Percentiles rank a stretch among this genome's conserved stretches.
Conservation (phyloP, 2,113 vertebrate species). For the Cephalophus harveyi region DNA sequence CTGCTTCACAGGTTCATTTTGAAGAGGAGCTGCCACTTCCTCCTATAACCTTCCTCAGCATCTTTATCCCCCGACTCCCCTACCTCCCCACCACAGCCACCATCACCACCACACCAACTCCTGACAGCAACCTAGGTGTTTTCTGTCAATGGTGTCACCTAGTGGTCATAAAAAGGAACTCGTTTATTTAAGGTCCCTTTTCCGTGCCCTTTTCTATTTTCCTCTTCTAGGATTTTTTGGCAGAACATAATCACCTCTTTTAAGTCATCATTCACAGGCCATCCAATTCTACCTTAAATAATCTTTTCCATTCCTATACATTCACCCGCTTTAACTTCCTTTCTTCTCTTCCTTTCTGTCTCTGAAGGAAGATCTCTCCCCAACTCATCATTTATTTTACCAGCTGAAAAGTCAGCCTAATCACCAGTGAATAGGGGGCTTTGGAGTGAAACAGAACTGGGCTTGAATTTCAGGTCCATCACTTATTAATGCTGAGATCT, state of each 20-base stretch:
- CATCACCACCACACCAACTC: not conserved
- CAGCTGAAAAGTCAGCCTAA: not conserved
- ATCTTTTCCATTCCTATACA: not conserved
- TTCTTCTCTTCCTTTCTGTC: not conserved
- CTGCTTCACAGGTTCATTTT: not conserved
- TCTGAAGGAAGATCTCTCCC: not conserved
- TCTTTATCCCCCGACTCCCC: not conserved
- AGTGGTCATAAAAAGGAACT: constrained; percentile 62
- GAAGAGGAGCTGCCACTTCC: not conserved
- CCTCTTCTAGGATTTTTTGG: not conserved
- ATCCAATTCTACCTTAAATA: not conserved
- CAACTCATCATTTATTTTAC: not conserved
- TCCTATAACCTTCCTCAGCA: not conserved
- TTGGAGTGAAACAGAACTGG: not conserved
- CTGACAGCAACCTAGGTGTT: not conserved
- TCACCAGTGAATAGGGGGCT: not conserved
- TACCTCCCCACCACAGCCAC: not conserved
- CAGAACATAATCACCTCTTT: not conserved
- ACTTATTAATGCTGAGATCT: not conserved
- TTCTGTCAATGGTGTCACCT: constrained; percentile 70
- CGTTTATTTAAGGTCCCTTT: not conserved
- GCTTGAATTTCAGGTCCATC: not conserved
- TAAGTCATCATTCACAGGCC: not conserved
- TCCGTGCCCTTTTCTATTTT: not conserved
- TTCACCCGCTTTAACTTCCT: not conserved